These are phyloP conservation scores for Palaemon carinicauda DNA, from an alignment of 1,140 invertebrate species.

Conservation along the genomic window DNA sequence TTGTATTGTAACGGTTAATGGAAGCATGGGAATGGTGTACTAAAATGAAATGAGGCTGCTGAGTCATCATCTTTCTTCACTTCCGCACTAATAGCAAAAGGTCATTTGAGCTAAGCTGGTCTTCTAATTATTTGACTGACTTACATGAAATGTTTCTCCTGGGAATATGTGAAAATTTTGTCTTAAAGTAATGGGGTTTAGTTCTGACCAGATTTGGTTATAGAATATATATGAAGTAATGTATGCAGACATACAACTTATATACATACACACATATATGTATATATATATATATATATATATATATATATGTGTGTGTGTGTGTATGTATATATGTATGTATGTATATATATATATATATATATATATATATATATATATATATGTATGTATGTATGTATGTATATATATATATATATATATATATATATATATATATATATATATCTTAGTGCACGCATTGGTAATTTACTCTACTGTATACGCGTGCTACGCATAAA, in stretches of 20 bases:
- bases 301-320: neutral
- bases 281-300: constrained; percentile 10
- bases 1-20: no score
- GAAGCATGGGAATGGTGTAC: no score
- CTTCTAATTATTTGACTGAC: no score
- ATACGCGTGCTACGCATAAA: no score
- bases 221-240: neutral
- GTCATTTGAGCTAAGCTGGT: no score
- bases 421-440: neutral
- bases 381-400: constrained; percentile 20
- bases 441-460: neutral
- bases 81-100: no score
- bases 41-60: no score
- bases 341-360: constrained; percentile 17
- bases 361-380: constrained; percentile 24
- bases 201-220: neutral
- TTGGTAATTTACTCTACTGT: no score
- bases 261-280: neutral
- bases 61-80: no score
- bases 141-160: no score
- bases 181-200: no score
- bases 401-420: constrained; percentile 7
- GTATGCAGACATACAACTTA: neutral
- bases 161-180: no score
- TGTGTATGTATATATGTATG: neutral